Base-by-base conservation (phyloP, 1,140 invertebrate genomes). In the Cyphomyrmex costatus region DNA sequence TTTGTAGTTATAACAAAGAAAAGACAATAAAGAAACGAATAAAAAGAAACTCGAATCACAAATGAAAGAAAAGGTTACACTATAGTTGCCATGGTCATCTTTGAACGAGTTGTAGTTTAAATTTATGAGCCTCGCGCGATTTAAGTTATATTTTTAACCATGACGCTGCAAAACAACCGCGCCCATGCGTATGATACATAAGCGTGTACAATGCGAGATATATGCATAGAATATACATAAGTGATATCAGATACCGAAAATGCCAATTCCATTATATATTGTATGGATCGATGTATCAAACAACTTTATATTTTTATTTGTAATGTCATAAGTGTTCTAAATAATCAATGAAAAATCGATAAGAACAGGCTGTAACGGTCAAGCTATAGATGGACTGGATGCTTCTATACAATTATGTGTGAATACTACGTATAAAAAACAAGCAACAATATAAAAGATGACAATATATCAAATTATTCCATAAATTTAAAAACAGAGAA, bases 101-200 rank as follows among this genome's bases (percentile, higher is more conserved):
- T 16, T 36, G 77, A 56, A 36, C 27, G 10, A 8, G 36, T 24
- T 33, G 49, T n/a, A 8, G 58, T 71, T 71, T 71, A 71, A 71
- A 82, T 82, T 56, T 65, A 58, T 49, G 4, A 24, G 33, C 36
- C 8, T 42, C 36, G 36, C 7, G 8, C 14, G 65, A 46, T 58
- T 71, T 58, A 19, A 71, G 51, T 80, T 82, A 70, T 80, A 82
- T 82, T 82, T 82, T 82, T 82, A 82, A 71, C 65, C 51, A 6
- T 82, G 78, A 82, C 65, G 51, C 19, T 42, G 24, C 30, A 51
- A 71, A 71, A 80, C 21, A 46, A 82, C 51, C 63, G 2, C 30
- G 49, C 24, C 21, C 33, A 1, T 33, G 14, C 16, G 14, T 30
- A 49, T 16, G 3, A 70, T n/a, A 42, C 3, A 42, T 42, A 36